phyloP scores from a whole-genome alignment of 2,113 vertebrate species.

The Cyprinodon variegatus region DNA sequence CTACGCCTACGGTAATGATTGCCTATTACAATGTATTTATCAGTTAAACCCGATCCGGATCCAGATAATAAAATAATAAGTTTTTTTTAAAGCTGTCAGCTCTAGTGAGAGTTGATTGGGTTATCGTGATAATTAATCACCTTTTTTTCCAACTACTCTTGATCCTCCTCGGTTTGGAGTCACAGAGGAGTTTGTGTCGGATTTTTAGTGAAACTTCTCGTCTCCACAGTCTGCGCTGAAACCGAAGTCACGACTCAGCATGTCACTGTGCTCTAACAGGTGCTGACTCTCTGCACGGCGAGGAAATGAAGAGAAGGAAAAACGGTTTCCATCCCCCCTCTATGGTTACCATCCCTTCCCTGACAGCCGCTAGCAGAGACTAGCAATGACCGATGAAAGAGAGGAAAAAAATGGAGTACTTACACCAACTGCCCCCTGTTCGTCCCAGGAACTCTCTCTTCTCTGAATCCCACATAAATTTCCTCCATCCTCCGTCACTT shows the following conservation, averaged over 20 bases:
- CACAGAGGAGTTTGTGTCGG: neutral
- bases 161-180: neutral
- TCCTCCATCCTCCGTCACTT: constrained; percentile 87
- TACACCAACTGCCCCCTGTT: constrained; percentile 90
- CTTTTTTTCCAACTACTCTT: neutral
- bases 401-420: constrained; percentile 67
- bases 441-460: constrained; percentile 91
- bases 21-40: neutral
- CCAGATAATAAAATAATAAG: neutral
- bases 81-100: neutral
- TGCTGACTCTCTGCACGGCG: constrained; percentile 52
- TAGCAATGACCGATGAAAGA: neutral
- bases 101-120: neutral
- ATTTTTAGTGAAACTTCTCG: constrained; percentile 22
- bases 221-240: constrained; percentile 50
- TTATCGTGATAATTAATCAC: neutral
- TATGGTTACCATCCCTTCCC: neutral
- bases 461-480: constrained; percentile 91
- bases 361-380: neutral
- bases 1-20: constrained; percentile 8
- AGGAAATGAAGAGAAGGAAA: constrained; percentile 29
- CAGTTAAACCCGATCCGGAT: neutral
- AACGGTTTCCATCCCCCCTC: neutral
- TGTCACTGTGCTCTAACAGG: constrained; percentile 75
- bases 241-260: constrained; percentile 70